Conservation (phyloP, 2,888 invertebrate genomes). For the Atrina japonica region DNA sequence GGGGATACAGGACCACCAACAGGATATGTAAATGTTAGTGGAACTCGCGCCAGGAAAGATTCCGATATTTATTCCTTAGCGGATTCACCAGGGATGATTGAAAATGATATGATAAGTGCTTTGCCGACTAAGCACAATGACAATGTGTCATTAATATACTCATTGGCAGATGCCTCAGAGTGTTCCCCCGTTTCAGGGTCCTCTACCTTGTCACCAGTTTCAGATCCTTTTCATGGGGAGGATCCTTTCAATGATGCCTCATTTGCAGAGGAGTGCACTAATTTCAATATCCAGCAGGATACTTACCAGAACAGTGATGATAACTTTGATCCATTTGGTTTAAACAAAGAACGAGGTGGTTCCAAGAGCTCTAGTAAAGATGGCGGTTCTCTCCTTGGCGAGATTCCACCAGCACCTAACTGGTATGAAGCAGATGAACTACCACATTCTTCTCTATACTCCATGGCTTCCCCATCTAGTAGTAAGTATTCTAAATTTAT, state of each 20-base stretch:
- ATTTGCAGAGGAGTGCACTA: slow-evolving; percentile 50
- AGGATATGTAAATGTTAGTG: slow-evolving; percentile 9
- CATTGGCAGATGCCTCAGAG: neutral
- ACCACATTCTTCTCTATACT: slow-evolving; percentile 3
- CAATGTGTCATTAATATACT: no score
- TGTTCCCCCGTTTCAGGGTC: neutral
- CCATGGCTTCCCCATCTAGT: slow-evolving; percentile 11
- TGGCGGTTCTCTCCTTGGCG: slow-evolving; percentile 32
- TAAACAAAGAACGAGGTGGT: neutral
- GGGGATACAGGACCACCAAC: neutral
- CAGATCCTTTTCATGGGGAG: slow-evolving; percentile 27
- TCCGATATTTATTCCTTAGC: no score
- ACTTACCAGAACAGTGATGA: neutral
- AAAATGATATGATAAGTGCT: no score
- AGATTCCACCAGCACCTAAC: slow-evolving; percentile 44
- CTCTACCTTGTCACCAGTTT: slow-evolving; percentile 4
- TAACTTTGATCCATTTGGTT: slow-evolving; percentile 1
- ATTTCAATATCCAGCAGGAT: slow-evolving; percentile 38
- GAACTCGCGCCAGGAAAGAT: no score
- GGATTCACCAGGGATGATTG: no score
- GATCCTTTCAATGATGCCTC: slow-evolving; percentile 47
- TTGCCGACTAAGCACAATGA: no score
- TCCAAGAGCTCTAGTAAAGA: slow-evolving; percentile 1
- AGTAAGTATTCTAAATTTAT: no score
- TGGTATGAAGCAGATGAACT: slow-evolving; percentile 18